phyloP scores from a whole-genome alignment of 2,888 invertebrate species.

The Muscina levida region DNA sequence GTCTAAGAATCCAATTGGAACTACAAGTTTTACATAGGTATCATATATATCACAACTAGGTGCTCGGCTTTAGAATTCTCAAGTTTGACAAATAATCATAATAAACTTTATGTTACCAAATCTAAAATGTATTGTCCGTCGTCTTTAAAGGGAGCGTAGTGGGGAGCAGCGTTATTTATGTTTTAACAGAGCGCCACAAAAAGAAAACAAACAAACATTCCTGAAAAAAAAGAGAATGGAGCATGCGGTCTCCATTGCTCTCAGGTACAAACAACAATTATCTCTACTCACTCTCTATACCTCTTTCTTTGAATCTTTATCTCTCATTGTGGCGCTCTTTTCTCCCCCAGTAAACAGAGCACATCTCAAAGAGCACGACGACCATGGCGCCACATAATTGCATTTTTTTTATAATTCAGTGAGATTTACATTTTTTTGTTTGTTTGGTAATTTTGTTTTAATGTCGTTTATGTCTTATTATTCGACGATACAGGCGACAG shows the following conservation, averaged over 20 bases:
- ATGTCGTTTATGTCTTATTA: slow-evolving; percentile 46
- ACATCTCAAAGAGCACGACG: slow-evolving; percentile 34
- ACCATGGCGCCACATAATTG: slow-evolving; percentile 65
- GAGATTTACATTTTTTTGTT: slow-evolving; percentile 44
- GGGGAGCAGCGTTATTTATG: not conserved
- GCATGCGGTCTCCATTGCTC: not conserved
- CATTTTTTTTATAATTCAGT: slow-evolving; percentile 50
- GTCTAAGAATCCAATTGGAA: no score
- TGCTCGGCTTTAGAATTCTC: no score
- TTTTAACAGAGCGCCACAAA: not conserved
- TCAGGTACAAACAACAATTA: not conserved
- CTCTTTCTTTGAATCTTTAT: slow-evolving; percentile 6
- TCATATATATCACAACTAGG: no score
- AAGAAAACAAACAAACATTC: slow-evolving; percentile 4
- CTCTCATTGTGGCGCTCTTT: slow-evolving; percentile 19
- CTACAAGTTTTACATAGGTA: no score
- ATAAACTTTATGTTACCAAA: no score
- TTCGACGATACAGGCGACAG: slow-evolving; percentile 24
- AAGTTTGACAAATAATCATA: no score
- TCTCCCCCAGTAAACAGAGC: not conserved
- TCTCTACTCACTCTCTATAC: slow-evolving; percentile 25
- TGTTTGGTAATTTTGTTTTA: slow-evolving; percentile 22
- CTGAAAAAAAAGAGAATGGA: not conserved
- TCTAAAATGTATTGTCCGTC: no score
- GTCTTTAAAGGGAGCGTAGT: no score